Percentiles rank a stretch among this genome's conserved stretches.
These are phyloP conservation scores for Eupithecia subfuscata DNA, from an alignment of 2,888 invertebrate genomes.

Conservation along the genomic window DNA sequence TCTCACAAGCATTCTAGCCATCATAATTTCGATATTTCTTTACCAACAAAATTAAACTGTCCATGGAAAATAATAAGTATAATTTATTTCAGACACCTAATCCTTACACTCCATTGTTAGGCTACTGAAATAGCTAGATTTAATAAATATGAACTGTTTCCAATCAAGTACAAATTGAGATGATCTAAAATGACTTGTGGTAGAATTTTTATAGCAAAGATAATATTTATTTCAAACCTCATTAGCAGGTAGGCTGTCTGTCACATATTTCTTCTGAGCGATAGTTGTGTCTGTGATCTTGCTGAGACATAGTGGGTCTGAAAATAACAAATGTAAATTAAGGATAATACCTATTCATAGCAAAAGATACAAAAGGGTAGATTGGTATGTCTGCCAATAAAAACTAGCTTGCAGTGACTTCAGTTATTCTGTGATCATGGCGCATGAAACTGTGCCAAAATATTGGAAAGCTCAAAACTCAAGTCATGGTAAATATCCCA, in stretches of 20 bases:
- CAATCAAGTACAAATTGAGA: neutral
- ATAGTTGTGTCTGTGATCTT: constrained; percentile 25
- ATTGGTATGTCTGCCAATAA: no score
- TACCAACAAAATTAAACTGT: neutral
- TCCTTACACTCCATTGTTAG: neutral
- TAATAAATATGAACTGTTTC: neutral
- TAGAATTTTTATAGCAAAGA: neutral
- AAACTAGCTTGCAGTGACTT: no score
- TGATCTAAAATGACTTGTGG: neutral
- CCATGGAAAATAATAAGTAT: neutral
- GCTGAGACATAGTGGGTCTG: constrained; percentile 31
- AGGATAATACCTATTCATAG: neutral
- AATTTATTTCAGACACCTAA: neutral
- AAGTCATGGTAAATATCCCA: no score
- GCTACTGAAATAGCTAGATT: neutral
- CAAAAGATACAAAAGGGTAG: no score
- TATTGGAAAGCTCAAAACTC: no score
- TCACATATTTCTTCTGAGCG: constrained; percentile 60
- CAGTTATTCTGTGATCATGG: no score
- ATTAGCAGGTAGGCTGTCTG: constrained; percentile 52
- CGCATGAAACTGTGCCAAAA: no score
- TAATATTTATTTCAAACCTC: constrained; percentile 35
- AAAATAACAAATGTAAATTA: constrained; percentile 13
- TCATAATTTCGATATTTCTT: neutral
- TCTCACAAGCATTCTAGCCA: neutral